Conservation (phyloP, 2,797 vertebrate species). For the Tarsius wallacei region DNA sequence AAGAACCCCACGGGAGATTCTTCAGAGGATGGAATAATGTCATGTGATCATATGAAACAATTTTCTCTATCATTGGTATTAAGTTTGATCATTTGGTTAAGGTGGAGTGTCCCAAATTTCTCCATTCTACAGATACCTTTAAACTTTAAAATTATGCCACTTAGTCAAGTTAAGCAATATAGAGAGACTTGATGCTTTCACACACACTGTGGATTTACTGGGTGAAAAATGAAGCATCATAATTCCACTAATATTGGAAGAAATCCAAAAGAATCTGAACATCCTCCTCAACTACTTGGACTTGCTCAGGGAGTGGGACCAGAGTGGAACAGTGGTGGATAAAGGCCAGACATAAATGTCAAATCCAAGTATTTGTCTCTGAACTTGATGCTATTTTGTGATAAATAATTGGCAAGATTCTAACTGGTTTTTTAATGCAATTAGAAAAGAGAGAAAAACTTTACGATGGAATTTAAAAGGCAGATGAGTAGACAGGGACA, state of each 20-base stretch:
- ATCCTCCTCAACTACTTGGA: not conserved
- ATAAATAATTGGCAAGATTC: not conserved
- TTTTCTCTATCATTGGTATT: too few relatives aligned
- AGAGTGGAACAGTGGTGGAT: accelerated
- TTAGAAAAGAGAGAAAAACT: not conserved
- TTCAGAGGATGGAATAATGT: too few relatives aligned
- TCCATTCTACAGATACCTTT: not conserved
- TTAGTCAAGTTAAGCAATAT: not conserved
- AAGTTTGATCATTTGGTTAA: too few relatives aligned
- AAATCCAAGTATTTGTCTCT: not conserved
- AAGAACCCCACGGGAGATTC: not conserved
- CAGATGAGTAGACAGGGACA: not conserved
- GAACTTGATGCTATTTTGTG: not conserved
- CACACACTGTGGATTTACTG: not conserved
- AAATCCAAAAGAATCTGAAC: not conserved
- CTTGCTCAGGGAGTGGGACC: not conserved
- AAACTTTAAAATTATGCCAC: not conserved
- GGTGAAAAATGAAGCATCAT: not conserved
- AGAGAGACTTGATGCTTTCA: not conserved
- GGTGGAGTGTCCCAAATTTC: too few relatives aligned
- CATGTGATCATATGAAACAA: too few relatives aligned
- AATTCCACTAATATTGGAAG: not conserved
- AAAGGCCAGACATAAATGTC: not conserved
- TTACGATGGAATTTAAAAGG: not conserved
- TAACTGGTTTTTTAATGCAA: not conserved